These are phyloP conservation scores for Lerista edwardsae DNA, from an alignment of 2,797 vertebrate genomes.

Conservation along the genomic window DNA sequence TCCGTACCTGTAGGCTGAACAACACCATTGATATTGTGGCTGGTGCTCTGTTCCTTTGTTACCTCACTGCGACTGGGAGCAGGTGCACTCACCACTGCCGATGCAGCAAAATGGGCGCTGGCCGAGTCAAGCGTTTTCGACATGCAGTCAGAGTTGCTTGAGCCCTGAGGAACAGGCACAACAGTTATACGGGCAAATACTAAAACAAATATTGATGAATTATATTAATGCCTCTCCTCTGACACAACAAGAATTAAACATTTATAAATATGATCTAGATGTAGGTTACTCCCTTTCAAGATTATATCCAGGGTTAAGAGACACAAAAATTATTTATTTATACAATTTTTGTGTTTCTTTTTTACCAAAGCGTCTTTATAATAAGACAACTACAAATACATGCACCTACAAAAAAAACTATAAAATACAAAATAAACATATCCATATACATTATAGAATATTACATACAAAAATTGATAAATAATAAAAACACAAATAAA, in stretches of 20 bases:
- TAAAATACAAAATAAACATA: no score
- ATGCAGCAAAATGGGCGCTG: slow-evolving; percentile 93
- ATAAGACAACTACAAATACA: no score
- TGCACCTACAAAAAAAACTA: no score
- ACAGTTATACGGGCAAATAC: neutral
- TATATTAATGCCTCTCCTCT: neutral
- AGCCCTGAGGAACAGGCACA: slow-evolving; percentile 73
- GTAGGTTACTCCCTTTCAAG: neutral
- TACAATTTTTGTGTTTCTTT: no score
- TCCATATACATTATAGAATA: no score
- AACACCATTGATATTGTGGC: slow-evolving; percentile 86
- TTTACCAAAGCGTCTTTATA: no score
- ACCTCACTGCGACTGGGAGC: slow-evolving; percentile 77
- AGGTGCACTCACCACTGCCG: slow-evolving; percentile 87
- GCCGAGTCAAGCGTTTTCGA: slow-evolving; percentile 93
- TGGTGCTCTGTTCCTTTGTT: slow-evolving; percentile 81
- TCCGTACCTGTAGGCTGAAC: slow-evolving; percentile 86
- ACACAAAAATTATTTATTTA: neutral
- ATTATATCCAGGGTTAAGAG: neutral
- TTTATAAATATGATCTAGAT: neutral
- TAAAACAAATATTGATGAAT: neutral
- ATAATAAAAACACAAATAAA: no score
- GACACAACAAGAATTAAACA: neutral
- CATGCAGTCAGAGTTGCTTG: slow-evolving; percentile 80
- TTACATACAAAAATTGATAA: no score